Base-by-base conservation (phyloP, 2,888 invertebrate species). In the Drosophila kambysellisi region DNA sequence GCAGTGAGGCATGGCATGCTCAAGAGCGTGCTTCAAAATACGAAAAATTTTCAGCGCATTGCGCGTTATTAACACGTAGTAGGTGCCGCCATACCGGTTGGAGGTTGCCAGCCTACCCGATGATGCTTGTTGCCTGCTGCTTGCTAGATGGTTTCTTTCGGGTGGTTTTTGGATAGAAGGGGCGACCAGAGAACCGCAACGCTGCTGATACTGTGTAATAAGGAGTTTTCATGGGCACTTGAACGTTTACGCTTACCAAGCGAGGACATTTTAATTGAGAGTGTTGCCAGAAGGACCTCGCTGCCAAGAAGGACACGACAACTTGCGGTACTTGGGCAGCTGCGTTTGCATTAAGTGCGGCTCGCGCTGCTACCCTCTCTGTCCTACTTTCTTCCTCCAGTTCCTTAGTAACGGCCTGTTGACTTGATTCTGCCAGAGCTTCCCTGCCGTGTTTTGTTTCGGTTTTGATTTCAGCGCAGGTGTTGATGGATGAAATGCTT, bases 201-300 rank as follows among this genome's bases (percentile, higher is more conserved):
- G 76, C 82, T 56, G 76, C 87, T 83, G 90, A 84, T 88, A 89
- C 82, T 75, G 79, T 90, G 86, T 90, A 88, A 88, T 88, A 88
- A 88, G 88, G 88, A 88, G 88, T 88, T 88, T 88, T 88, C 90
- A 88, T 88, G 88, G 88, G 83, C 88, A 84, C 88, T 88, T 88
- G 88, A 88, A 89, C 81, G 90, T 84, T 88, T 81, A 90, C 85
- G 88, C 85, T 89, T 84, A 90, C 88, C 84, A 84, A 90, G 88
- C 88, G 88, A 88, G 90, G 83, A 88, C 90, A 89, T 88, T 88
- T 88, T 88, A 88, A 88, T 88, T 88, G 88, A 90, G 88, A 89
- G 88, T 86, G 85, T 88, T 89, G 88, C 85, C 63, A 88, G 86
- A 85, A 85, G 86, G 88, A 82, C 83, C 82, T 65, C 56, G 70